Conservation (phyloP, 1,140 invertebrate genomes). For the Varroa destructor region DNA sequence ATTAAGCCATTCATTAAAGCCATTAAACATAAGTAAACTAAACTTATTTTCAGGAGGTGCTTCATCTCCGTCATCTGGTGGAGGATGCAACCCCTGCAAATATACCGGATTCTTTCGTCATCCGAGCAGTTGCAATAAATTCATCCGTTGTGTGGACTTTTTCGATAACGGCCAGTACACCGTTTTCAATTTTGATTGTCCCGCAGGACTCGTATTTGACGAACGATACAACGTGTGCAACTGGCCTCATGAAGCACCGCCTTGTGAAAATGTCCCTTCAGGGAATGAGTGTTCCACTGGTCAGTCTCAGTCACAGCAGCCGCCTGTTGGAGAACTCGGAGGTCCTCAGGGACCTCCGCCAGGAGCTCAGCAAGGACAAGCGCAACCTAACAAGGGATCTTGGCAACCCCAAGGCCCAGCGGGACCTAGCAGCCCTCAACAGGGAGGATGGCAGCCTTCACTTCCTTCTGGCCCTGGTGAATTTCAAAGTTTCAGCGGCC, state of each 20-base stretch:
- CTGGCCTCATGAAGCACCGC: constrained; percentile 60
- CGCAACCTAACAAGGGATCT: constrained; percentile 1
- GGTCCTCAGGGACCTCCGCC: constrained; percentile 3
- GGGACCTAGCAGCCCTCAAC: not conserved
- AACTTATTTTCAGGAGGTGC: too few relatives aligned
- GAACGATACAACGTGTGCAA: constrained; percentile 54
- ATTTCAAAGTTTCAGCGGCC: not conserved
- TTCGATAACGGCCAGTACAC: constrained; percentile 46
- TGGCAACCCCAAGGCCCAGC: constrained; percentile 16
- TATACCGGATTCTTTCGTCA: constrained; percentile 52
- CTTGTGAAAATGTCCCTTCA: constrained; percentile 42
- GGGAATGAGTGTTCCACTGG: constrained; percentile 6
- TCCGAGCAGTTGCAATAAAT: constrained; percentile 46
- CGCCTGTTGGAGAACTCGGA: not conserved
- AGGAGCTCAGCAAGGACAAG: not conserved
- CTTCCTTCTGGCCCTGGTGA: not conserved
- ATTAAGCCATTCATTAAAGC: too few relatives aligned
- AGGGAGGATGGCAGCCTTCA: constrained; percentile 1
- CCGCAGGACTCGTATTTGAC: constrained; percentile 63
- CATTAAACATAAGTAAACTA: too few relatives aligned
- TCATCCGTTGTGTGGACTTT: constrained; percentile 48
- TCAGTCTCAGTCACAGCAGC: not conserved
- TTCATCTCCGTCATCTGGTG: not conserved
- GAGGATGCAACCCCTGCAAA: constrained; percentile 39
- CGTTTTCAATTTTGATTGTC: constrained; percentile 69